Conservation (phyloP, 1,140 invertebrate genomes). For the Pentalonia nigronervosa region DNA sequence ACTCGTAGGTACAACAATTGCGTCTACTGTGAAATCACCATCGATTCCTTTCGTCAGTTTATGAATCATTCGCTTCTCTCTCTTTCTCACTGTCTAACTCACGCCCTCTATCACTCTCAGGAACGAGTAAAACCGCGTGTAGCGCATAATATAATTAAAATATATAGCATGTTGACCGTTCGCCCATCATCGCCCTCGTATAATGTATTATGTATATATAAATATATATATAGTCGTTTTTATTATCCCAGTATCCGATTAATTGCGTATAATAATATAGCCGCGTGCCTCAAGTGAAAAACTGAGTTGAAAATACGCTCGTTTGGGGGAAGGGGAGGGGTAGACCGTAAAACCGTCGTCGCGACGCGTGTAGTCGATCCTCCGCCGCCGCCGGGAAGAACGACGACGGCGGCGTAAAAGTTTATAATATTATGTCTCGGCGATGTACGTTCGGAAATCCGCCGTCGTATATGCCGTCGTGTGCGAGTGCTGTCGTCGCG, state of each 20-base stretch:
- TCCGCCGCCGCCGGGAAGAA: neutral
- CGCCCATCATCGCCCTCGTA: neutral
- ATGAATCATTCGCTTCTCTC: too few relatives aligned
- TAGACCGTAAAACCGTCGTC: neutral
- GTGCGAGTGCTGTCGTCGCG: neutral
- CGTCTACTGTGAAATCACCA: too few relatives aligned
- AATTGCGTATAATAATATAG: conserved; percentile 1
- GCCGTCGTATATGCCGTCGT: neutral
- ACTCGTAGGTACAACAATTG: too few relatives aligned
- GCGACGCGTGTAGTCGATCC: neutral
- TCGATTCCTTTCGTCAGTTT: too few relatives aligned
- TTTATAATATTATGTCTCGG: neutral
- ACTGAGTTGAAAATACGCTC: neutral
- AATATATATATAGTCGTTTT: neutral
- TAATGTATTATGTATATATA: neutral
- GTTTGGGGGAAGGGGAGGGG: too few relatives aligned
- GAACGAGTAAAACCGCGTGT: neutral
- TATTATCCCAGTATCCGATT: neutral
- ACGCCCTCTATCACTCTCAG: too few relatives aligned
- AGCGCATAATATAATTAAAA: neutral
- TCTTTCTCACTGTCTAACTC: too few relatives aligned
- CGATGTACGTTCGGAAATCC: neutral
- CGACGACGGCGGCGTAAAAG: neutral
- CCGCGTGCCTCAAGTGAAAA: neutral
- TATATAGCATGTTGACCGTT: neutral